Conservation (phyloP, 2,113 vertebrate genomes). For the Strix aluco region DNA sequence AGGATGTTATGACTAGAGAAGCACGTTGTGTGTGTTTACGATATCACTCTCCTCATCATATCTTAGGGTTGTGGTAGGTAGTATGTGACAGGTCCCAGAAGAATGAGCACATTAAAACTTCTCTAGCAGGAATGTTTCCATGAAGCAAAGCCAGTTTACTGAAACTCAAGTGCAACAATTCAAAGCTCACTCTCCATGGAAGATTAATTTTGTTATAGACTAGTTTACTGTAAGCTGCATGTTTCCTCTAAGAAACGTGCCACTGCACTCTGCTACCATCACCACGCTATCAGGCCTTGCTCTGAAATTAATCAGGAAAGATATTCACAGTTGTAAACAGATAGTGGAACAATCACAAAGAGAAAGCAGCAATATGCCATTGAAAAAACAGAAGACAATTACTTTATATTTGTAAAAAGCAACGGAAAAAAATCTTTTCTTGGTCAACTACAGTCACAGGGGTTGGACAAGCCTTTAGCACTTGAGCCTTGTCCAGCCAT, state of each 20-base stretch:
- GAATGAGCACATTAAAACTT: neutral
- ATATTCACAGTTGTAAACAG: neutral
- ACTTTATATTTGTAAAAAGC: neutral
- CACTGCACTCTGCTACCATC: neutral
- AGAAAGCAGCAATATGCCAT: neutral
- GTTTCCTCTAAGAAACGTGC: neutral
- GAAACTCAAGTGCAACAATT: neutral
- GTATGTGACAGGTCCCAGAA: rapidly evolving
- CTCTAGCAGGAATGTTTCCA: neutral
- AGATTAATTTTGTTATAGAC: neutral
- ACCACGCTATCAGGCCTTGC: neutral
- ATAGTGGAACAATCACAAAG: neutral
- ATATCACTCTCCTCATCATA: neutral
- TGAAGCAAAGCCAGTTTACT: neutral
- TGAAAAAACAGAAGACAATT: neutral
- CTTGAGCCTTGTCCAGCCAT: neutral
- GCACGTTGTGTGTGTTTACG: rapidly evolving
- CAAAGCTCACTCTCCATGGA: neutral
- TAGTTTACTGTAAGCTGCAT: neutral
- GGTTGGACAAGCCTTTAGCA: neutral
- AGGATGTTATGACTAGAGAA: neutral
- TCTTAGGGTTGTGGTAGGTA: neutral
- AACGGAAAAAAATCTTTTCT: neutral
- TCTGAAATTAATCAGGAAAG: neutral
- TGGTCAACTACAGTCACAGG: neutral